Evolutionary conservation across 2,888 invertebrate species (phyloP), one percentile per base, ranked within the genome.

Genomic region (Dusona sp.): DNA sequence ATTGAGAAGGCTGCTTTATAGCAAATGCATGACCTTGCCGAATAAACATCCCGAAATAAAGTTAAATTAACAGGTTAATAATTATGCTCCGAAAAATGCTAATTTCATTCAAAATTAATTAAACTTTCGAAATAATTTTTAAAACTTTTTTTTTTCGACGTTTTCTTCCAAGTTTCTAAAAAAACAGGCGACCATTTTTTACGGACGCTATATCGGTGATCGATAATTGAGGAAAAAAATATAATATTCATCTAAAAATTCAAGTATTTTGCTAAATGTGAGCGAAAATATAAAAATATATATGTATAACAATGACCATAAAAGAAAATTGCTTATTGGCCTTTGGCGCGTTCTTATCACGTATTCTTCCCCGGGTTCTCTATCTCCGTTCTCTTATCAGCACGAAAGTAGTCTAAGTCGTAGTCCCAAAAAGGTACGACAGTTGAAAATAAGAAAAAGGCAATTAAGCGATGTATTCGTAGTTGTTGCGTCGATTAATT

Each of bases 311-410:
- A 42, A 64, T 75, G 29, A 64, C 9, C 33, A 79, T 38, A 79
- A 79, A 75, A 74, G 57, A 75, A 51, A 85, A 81, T 67, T 85
- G 61, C 73, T 68, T 67, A 48, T 64, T 75, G 64, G 29, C 48
- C 73, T 70, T 72, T 33, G 16, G 38, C 54, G 57, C 29, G 38
- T 67, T 74, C 78, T 81, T 85, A 85, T 85, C 85, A 61, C 67
- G n/a, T 36, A 29, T 42, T 78, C 42, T 42, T 42, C 11, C 0
- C 42, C 42, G 11, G 11, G 45, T 45, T 45, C 78, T 85, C 72
- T 73, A 57, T 73, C 65, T 72, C 22, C 16, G 38, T 65, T 7
- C 16, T 61, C 57, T 85, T 85, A 84, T 84, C 81, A 38, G 70
- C 54, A 45, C 65, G 78, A 77, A 78, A 68, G 68, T 42, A 51